phyloP scores from a whole-genome alignment of 2,888 invertebrate species.

The Tortrix viridana region DNA sequence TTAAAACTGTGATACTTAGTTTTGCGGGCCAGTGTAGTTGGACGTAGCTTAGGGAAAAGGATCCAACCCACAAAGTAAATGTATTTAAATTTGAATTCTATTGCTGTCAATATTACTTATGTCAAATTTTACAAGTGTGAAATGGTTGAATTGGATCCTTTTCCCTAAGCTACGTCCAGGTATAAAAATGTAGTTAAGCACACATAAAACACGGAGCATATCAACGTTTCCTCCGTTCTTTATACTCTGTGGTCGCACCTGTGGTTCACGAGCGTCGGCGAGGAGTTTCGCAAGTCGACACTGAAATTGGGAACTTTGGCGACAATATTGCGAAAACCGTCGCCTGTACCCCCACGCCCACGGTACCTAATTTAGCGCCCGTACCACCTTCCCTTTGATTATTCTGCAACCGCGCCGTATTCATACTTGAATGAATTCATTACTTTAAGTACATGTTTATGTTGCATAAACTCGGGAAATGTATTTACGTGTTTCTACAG shows the following conservation, averaged over 20 bases:
- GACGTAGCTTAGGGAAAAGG: no score
- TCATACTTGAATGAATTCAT: slow-evolving; percentile 39
- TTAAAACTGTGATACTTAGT: no score
- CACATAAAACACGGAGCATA: neutral
- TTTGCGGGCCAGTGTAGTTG: no score
- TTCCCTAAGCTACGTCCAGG: no score
- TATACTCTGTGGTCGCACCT: slow-evolving; percentile 56
- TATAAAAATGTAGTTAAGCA: no score
- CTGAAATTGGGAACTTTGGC: slow-evolving; percentile 75
- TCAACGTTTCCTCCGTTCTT: neutral
- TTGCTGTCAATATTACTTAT: no score
- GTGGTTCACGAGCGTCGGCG: slow-evolving; percentile 61
- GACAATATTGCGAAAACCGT: slow-evolving; percentile 77
- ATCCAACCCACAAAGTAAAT: no score
- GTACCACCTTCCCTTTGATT: slow-evolving; percentile 32
- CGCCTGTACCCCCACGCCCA: slow-evolving; percentile 45
- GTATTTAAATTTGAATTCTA: no score
- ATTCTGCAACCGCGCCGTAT: slow-evolving; percentile 34
- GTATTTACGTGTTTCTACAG: neutral
- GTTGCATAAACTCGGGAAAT: neutral
- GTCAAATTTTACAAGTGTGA: no score
- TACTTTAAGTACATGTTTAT: slow-evolving; percentile 5
- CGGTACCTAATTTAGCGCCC: slow-evolving; percentile 29
- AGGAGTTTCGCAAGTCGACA: slow-evolving; percentile 81
- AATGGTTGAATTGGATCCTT: no score